These are phyloP conservation scores for Chlorospingus flavigularis DNA, from an alignment of 2,797 vertebrate species.

Conservation along the genomic window DNA sequence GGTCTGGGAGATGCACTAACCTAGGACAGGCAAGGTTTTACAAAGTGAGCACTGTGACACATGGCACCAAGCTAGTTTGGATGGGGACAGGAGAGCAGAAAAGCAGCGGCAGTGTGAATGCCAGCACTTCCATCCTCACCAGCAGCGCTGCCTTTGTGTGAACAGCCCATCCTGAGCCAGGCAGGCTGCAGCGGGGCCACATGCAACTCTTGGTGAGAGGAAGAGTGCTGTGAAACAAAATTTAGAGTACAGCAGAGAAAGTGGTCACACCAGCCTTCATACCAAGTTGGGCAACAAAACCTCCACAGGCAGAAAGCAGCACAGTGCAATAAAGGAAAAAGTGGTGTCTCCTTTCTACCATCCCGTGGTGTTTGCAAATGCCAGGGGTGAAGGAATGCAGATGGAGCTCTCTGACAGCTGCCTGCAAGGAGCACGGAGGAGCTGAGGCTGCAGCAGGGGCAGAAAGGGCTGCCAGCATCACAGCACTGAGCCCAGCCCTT, in stretches of 20 bases:
- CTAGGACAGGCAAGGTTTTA: not conserved
- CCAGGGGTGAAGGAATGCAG: not conserved
- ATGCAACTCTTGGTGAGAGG: not conserved
- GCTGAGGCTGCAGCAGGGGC: not conserved
- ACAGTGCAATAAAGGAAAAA: not conserved
- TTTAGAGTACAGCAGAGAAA: not conserved
- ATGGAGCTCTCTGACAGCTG: not conserved
- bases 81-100: not conserved
- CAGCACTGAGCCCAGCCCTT: not conserved
- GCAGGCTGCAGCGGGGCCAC: not conserved
- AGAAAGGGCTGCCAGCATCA: not conserved
- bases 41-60: not conserved
- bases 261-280: not conserved
- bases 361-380: not conserved
- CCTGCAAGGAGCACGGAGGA: not conserved
- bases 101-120: not conserved
- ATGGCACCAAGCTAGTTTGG: not conserved
- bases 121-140: not conserved
- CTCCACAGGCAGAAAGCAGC: not conserved
- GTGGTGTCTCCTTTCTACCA: accelerated
- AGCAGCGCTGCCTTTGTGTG: not conserved
- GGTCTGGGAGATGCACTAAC: not conserved
- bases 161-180: accelerated
- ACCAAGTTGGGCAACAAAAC: not conserved
- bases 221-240: not conserved